Evolutionary conservation across 2,113 vertebrate species (phyloP), one percentile per base, ranked within the genome.

Genomic region (Heptranchias perlo): DNA sequence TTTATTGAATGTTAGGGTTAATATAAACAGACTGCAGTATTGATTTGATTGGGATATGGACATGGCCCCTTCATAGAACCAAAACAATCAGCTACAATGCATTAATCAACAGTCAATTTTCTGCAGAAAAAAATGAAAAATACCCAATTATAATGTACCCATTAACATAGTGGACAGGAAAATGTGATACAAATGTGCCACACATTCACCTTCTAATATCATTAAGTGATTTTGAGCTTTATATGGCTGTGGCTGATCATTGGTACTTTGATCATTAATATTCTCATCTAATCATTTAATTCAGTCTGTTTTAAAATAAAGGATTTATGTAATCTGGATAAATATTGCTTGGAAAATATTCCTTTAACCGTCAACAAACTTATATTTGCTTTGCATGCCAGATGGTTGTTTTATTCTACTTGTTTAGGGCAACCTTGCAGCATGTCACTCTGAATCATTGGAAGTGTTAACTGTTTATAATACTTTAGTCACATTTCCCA

Each of bases 381-480:
- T 69, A 67, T 35, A 73, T 69, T 69, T 69, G 23, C 65, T 67
- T 47, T 44, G 64, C 47, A 67, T 95, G 64, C 94, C 65, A 73
- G 94, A 35, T 95, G 65, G 13, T 69, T 52, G 28, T 67, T 44
- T 94, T 64, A 64, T 64, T 94, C 62, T 67, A 64, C 35, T 94
- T 95, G 94, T 95, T 95, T 69, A 73, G 28, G 65, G 21, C 28
- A 69, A 69, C 31, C 65, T 31, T 69, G 94, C 44, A 28, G 64
- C 64, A 95, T 95, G 94, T 49, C 44, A 52, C 7, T 8, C 65
- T 95, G 94, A 69, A 49, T 47, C 65, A 95, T 95, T 95, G 44
- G 21, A 95, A 95, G 44, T 52, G 44, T 52, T 95, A 95, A 95
- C 87, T 58, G 87, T 91, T 91, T 91, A 91, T 58, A 58, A 58